A percentile compares a stretch with the other conserved stretches of the same genome.
Evolutionary conservation across 2,113 vertebrate species (phyloP).

Genomic region (Mola mola): DNA sequence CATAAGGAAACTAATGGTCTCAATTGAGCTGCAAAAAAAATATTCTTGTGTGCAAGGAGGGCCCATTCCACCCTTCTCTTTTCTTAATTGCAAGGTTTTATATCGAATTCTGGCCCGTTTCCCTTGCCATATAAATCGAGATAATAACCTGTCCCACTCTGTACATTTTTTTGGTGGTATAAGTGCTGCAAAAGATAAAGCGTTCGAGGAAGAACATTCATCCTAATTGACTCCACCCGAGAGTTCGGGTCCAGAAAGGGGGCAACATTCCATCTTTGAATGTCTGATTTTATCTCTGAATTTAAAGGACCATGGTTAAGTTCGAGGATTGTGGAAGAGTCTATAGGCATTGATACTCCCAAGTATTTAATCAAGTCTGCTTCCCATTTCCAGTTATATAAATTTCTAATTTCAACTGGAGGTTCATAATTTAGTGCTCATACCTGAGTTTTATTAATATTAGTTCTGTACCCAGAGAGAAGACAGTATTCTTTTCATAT

Average conservation of each 20-base stretch:
- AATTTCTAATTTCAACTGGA: neutral
- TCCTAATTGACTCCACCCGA: no score
- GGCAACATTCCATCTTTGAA: no score
- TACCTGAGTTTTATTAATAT: neutral
- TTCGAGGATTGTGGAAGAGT: no score
- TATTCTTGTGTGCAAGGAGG: neutral
- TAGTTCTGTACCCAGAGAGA: neutral
- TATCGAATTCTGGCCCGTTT: constrained; percentile 9
- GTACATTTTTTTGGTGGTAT: neutral
- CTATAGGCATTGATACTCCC: no score
- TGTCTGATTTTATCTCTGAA: no score
- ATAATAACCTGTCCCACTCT: neutral
- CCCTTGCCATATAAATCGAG: neutral
- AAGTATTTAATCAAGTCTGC: neutral
- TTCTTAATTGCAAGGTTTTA: constrained; percentile 3
- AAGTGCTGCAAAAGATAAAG: neutral
- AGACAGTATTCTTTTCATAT: neutral
- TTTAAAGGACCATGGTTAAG: no score
- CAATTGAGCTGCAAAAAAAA: neutral
- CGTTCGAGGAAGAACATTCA: no score
- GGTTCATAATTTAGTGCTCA: neutral
- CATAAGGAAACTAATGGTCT: neutral
- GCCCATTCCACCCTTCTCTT: neutral
- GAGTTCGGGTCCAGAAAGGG: no score
- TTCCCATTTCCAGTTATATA: neutral